Evolutionary conservation across 1,140 invertebrate genomes (phyloP).

Genomic region (Dendrolimus kikuchii): DNA sequence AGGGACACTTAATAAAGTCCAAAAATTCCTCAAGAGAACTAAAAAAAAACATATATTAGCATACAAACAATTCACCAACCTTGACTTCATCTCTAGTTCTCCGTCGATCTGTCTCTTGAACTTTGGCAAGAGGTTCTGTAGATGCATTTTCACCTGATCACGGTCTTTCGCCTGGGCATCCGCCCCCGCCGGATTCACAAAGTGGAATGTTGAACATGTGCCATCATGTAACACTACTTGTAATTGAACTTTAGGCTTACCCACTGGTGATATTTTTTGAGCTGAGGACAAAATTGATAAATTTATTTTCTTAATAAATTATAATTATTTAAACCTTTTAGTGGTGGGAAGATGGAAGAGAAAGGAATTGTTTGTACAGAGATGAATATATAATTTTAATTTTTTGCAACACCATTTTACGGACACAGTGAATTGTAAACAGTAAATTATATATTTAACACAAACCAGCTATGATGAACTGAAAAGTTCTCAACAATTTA

Average conservation of each 20-base stretch:
- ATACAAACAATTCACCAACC: slow-evolving; percentile 30
- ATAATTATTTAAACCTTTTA: no score
- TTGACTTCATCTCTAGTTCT: slow-evolving; percentile 90
- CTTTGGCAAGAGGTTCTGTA: slow-evolving; percentile 94
- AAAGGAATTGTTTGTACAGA: no score
- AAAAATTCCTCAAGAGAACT: no score
- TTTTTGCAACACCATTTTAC: no score
- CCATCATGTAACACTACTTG: slow-evolving; percentile 97
- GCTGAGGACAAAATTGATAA: slow-evolving; percentile 73
- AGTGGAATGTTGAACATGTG: slow-evolving; percentile 97
- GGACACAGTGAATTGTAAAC: no score
- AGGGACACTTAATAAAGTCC: no score
- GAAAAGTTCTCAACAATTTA: no score
- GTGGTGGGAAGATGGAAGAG: no score
- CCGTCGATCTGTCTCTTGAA: slow-evolving; percentile 96
- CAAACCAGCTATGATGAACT: no score
- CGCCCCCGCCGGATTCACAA: slow-evolving; percentile 89
- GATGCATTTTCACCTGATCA: slow-evolving; percentile 93
- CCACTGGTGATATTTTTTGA: slow-evolving; percentile 98
- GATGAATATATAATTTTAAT: no score
- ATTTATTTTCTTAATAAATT: not conserved
- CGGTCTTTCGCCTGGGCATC: slow-evolving; percentile 91
- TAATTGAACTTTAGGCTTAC: slow-evolving; percentile 98
- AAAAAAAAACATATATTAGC: no score
- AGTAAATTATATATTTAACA: no score